Evolutionary conservation across 2,113 vertebrate genomes (phyloP).

Genomic region (Oncorhynchus nerka): DNA sequence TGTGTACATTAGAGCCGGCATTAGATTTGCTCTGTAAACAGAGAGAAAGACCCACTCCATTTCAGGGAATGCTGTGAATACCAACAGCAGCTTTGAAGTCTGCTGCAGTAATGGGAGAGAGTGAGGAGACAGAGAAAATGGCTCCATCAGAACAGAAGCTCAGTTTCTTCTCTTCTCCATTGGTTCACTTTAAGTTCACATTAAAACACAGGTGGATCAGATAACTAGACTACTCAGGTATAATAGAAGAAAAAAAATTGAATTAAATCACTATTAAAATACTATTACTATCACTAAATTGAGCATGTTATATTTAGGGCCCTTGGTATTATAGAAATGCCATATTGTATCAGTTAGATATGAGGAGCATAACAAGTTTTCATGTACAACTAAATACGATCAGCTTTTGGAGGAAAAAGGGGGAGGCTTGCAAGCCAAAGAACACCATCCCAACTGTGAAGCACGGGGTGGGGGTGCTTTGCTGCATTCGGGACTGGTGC

Average conservation of each 20-base stretch:
- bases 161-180: conserved; percentile 57
- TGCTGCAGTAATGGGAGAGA: conserved; percentile 65
- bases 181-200: conserved; percentile 50
- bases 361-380: no score
- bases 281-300: no score
- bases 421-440: no score
- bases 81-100: conserved; percentile 71
- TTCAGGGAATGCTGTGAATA: conserved; percentile 46
- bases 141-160: conserved; percentile 58
- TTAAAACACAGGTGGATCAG: conserved; percentile 39
- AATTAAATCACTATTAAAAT: no score
- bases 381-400: no score
- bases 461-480: no score
- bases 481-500: no score
- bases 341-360: no score
- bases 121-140: conserved; percentile 25
- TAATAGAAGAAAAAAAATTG: not conserved
- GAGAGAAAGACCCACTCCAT: conserved; percentile 34
- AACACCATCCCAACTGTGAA: no score
- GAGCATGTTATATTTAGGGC: no score
- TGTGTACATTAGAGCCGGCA: not conserved
- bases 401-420: no score
- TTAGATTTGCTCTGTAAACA: conserved; percentile 64
- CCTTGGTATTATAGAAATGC: no score
- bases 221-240: conserved; percentile 25